These are phyloP conservation scores for Octopus sinensis DNA, from an alignment of 1,140 invertebrate species.

Conservation along the genomic window DNA sequence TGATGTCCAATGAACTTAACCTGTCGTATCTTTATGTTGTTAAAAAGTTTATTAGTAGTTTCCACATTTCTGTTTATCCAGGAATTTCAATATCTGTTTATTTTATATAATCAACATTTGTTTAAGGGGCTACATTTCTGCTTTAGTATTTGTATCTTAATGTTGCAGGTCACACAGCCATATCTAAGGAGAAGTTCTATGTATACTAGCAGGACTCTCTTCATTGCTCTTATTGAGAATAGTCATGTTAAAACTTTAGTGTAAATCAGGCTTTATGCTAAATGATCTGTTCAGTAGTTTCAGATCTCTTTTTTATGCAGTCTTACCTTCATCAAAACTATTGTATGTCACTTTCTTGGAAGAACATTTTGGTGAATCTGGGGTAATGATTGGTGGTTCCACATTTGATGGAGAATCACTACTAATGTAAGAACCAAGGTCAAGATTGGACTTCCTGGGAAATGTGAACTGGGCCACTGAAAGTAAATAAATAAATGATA, in stretches of 20 bases:
- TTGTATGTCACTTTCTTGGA: not conserved
- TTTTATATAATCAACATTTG: too few species aligned
- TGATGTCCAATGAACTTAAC: too few species aligned
- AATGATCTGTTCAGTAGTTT: not conserved
- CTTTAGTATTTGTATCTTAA: too few species aligned
- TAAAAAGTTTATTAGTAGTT: too few species aligned
- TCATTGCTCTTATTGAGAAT: too few species aligned
- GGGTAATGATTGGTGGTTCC: not conserved
- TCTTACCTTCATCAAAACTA: not conserved
- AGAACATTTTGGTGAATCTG: not conserved
- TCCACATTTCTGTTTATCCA: too few species aligned
- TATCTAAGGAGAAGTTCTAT: too few species aligned
- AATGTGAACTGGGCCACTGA: slow-evolving; percentile 75
- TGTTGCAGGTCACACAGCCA: too few species aligned
- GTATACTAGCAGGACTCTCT: too few species aligned
- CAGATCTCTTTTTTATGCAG: not conserved
- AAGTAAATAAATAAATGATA: slow-evolving; percentile 22
- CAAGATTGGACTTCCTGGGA: slow-evolving; percentile 70
- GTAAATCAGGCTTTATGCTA: not conserved
- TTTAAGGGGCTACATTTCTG: too few species aligned
- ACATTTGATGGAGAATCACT: slow-evolving; percentile 19
- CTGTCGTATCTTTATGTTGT: too few species aligned
- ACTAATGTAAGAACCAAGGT: slow-evolving; percentile 43
- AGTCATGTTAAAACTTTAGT: not conserved
- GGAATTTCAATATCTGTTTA: too few species aligned